Base-by-base conservation (phyloP, 2,113 vertebrate genomes). In the Protomyctophum bolini region DNA sequence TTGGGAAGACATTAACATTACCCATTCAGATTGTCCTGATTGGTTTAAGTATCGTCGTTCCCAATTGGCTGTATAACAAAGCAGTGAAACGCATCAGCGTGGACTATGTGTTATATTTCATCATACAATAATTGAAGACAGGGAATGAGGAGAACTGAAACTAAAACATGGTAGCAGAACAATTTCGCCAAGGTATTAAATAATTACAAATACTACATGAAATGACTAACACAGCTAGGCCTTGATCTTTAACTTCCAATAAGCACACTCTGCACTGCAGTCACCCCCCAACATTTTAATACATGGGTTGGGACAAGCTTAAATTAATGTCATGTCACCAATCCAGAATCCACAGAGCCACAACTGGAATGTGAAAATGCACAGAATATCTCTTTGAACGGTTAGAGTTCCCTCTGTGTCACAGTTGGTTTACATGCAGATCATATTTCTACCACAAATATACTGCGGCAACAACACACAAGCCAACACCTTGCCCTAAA, bases 1-100 rank as follows among this genome's bases (percentile, higher is more conserved):
- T 47, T 84, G 55, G 71, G 33, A 83, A 15, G 66, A 75, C 60
- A 70, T 64, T 64, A 68, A 60, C 65, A 79, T 70, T 63, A 81
- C 47, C 41, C 28, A 70, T 65, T 83, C 47, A 54, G 59, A 70
- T 54, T 68, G 68, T 67, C 8, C 12, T 73, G 79, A 84, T 83
- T 83, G 71, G 70, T 63, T 77, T 51, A 66, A 68, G 66, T 58
- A 48, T 14, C 21, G 60, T 56, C 78, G 55, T 75, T 75, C 66
- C 54, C 48, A 78, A 66, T 77, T 57, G 67, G 12, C 49, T 51
- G 9, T 9, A 21, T 21, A 57, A 56, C n/a, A 49, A 82, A 64
- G 59, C 14, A 8, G 74, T 60, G 10, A 73, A 83, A 83, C 63
- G 63, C 60, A 63, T 41, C 58, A 47, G 60, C 70, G 58, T 47